phyloP scores from a whole-genome alignment of 1,140 invertebrate genomes.

The Pemphigus obesinymphae region DNA sequence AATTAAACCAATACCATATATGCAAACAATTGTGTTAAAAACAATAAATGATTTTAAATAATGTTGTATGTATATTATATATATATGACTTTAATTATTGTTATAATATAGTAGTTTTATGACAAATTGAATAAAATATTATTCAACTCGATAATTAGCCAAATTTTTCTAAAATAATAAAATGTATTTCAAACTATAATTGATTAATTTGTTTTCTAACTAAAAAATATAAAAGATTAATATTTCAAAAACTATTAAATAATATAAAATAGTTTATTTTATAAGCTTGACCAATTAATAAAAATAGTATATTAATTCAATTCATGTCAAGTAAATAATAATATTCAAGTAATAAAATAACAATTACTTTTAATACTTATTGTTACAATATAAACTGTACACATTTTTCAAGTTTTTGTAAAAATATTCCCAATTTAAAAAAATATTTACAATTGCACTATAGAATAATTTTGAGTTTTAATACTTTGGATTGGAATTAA shows the following conservation, averaged over 20 bases:
- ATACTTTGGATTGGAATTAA: not conserved
- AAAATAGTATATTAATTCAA: not conserved
- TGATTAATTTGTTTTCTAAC: not conserved
- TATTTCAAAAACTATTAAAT: too few species aligned
- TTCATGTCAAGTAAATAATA: not conserved
- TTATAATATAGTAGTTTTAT: not conserved
- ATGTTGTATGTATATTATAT: not conserved
- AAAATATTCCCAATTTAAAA: slow-evolving; percentile 14
- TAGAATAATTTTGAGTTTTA: not conserved
- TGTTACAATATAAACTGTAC: not conserved
- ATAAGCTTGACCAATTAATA: not conserved
- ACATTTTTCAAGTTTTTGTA: not conserved
- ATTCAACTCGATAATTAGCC: not conserved
- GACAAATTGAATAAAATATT: not conserved
- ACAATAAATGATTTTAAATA: not conserved
- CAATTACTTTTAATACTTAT: not conserved
- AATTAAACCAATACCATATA: not conserved
- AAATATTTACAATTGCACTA: not conserved
- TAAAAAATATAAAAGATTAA: too few species aligned
- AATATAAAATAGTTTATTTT: not conserved
- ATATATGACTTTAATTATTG: not conserved
- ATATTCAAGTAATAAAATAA: not conserved
- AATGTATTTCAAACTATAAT: not conserved
- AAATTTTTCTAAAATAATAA: not conserved
- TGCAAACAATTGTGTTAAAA: slow-evolving; percentile 6